Base-by-base conservation (phyloP, 1,140 invertebrate species). In the Leptopilina clavipes region DNA sequence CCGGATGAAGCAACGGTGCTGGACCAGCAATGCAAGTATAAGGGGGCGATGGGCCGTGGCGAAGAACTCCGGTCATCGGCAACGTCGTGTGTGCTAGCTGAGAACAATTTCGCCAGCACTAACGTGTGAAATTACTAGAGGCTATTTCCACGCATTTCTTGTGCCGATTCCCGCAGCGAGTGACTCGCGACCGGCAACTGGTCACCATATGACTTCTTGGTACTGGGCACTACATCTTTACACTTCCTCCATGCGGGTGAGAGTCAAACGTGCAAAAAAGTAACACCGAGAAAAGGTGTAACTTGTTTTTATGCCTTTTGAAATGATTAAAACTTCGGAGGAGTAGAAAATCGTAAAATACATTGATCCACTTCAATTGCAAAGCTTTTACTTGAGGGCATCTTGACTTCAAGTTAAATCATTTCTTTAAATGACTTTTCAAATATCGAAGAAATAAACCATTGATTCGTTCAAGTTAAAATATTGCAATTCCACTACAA, bases 121-220 rank as follows among this genome's bases (percentile, higher is more conserved):
- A 80, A 82, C 79, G 78, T 80, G 81, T 82, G 81, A 82, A 82
- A 82, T 82, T 82, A 80, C 76, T 76, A 70, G 40, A 54, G 80
- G 77, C 78, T 79, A 79, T 80, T 80, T 80, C 81, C 74, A 80
- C 74, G 72, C 77, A 59, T 76, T 74, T 75, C 73, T 77, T 74
- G 31, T 44, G 40, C 43, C 43, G 52, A 74, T 74, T 74, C 73
- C 54, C 59, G 59, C 56, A 74, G 72, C 70, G 43, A 70, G 54
- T 52, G 48, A 74, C 59, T 65, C 73, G 70, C 65, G 56, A 65
- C 59, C 72, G 40, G 74, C 76, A 75, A 72, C 74, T 76, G 76
- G 65, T 74, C 74, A 43, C 77, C 74, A 45, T 40, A 40, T 59
- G 73, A 56, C 74, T 43, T 45, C 70, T 45, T 40, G 44, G 43